Conservation (phyloP, 2,113 vertebrate species). For the Melanotaenia duboulayi region DNA sequence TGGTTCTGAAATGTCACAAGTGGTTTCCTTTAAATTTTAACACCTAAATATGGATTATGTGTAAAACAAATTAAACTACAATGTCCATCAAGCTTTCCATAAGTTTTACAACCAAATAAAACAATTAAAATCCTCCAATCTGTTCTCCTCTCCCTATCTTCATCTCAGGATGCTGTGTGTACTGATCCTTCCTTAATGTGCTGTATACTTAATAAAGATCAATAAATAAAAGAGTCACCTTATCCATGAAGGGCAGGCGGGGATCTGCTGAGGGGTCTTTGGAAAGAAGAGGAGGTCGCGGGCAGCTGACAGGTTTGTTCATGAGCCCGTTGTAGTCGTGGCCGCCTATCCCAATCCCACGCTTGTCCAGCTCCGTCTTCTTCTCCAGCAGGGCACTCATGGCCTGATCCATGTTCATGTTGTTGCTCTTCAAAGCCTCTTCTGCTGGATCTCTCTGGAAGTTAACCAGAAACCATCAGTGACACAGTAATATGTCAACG, state of each 20-base stretch:
- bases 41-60: no score
- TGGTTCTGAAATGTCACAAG: no score
- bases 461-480: neutral
- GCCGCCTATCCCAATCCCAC: slow-evolving; percentile 90
- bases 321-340: slow-evolving; percentile 95
- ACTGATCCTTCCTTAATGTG: neutral
- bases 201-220: neutral
- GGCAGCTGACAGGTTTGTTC: slow-evolving; percentile 93
- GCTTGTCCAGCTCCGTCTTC: slow-evolving; percentile 98
- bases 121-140: no score
- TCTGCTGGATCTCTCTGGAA: slow-evolving; percentile 96
- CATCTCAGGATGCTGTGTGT: no score
- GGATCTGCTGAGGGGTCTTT: slow-evolving; percentile 97
- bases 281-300: slow-evolving; percentile 92
- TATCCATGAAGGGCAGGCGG: slow-evolving; percentile 94
- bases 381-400: slow-evolving; percentile 99
- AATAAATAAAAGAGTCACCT: slow-evolving; percentile 80
- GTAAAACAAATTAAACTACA: no score
- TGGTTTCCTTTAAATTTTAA: no score
- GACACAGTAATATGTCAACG: neutral
- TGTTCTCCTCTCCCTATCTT: no score
- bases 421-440: slow-evolving; percentile 98
- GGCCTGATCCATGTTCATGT: slow-evolving; percentile 98
- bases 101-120: no score
- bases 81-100: no score